Evolutionary conservation across 2,797 vertebrate species (phyloP), one percentile per base, ranked within the genome.

Genomic region (Heterohyrax brucei): DNA sequence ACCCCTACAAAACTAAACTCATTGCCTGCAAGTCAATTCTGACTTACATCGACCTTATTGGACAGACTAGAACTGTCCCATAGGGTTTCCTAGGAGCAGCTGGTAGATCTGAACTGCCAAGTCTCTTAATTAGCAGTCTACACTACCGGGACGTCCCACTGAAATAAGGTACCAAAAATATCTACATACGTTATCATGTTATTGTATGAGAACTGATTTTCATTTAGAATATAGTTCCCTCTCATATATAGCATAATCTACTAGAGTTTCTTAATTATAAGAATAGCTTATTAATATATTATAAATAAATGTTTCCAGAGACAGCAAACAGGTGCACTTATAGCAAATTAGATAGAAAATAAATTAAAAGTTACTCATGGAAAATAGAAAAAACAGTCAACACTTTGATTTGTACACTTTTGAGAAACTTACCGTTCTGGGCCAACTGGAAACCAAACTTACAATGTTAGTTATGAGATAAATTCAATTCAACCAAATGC

Each of bases 121-220:
- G 39, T 16, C 12, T 56, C 18, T 56, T 56, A 16, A 13, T 56
- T 56, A 56, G 13, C 53, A 56, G 53, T 16, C 53, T 53, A 56
- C 13, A 16, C 53, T 16, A 56, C 53, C 10, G 18, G 53, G 53
- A 4, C 53, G 13, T 13, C 53, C 53, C 33, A 18, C 68, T 94
- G 64, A 95, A 95, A 93, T 64, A 26, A 87, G 26, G 10, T 84
- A 84, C 89, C 44, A 84, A 86, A 61, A 95, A 87, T 39, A 46
- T 68, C 61, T 87, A 92, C 9, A 53, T 87, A 92, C 9, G 33
- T 89, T 76, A 66, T 59, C 5, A 22, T 48, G 1, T 85, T 76
- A 91, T 78, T 87, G 59, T 48, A 88, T 73, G 88, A 92, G 87
- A 96, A 87, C 44, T 64, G 9, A 87, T 82, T 93, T 95, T 81